A percentile compares a stretch with the other conserved stretches of the same genome.
phyloP scores from a whole-genome alignment of 2,113 vertebrate species.

The Hypanus sabinus region DNA sequence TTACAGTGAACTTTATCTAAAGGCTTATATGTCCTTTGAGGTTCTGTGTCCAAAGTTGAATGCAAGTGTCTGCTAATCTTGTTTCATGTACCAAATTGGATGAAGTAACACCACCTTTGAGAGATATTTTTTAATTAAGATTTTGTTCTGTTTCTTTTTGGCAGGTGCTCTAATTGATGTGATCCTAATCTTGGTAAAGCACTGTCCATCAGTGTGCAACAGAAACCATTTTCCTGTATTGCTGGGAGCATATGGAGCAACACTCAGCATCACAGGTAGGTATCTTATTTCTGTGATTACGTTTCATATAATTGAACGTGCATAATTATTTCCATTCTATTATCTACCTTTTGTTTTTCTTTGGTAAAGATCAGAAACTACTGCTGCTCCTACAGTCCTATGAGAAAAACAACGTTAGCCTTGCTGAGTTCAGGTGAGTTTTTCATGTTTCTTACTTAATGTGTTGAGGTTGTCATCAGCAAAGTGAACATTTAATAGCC shows the following conservation, averaged over 20 bases:
- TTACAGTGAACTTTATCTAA: neutral
- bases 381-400: constrained; percentile 78
- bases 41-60: neutral
- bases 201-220: constrained; percentile 68
- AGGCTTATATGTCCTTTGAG: neutral
- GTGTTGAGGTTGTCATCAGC: neutral
- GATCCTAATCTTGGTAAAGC: constrained; percentile 65
- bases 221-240: constrained; percentile 74
- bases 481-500: too few relatives aligned
- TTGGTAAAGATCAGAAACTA: constrained; percentile 78
- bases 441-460: neutral
- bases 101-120: neutral
- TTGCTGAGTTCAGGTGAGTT: constrained; percentile 66
- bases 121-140: neutral
- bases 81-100: neutral
- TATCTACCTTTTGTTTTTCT: neutral
- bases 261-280: constrained; percentile 69
- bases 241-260: constrained; percentile 81
- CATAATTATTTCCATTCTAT: neutral
- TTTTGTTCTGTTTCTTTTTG: neutral
- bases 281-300: neutral
- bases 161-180: constrained; percentile 76
- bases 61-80: neutral
- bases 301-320: neutral
- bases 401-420: constrained; percentile 73